phyloP scores from a whole-genome alignment of 2,113 vertebrate species.

The Clarias gariepinus region DNA sequence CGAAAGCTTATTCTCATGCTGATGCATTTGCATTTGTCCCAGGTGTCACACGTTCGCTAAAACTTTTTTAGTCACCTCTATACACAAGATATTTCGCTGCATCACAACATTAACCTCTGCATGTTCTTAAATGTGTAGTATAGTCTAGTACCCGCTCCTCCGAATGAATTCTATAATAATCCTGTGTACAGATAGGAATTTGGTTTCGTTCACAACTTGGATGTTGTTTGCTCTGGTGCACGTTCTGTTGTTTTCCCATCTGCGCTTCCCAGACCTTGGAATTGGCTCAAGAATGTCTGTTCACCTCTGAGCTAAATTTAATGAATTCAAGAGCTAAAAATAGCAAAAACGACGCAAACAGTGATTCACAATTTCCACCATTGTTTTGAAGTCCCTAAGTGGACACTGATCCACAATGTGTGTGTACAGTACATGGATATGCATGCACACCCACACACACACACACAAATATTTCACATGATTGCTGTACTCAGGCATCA shows the following conservation, averaged over 20 bases:
- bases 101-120: neutral
- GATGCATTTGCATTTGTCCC: neutral
- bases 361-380: constrained; percentile 43
- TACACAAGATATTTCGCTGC: neutral
- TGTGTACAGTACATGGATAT: neutral
- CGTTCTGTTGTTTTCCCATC: constrained; percentile 40
- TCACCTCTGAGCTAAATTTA: constrained; percentile 50
- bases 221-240: constrained; percentile 39
- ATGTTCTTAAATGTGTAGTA: neutral
- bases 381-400: constrained; percentile 47
- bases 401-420: constrained; percentile 5
- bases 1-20: neutral
- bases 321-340: constrained; percentile 47
- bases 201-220: constrained; percentile 28
- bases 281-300: constrained; percentile 38
- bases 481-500: neutral
- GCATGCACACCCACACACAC: neutral
- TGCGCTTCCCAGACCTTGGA: constrained; percentile 48
- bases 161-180: neutral
- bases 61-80: neutral
- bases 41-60: neutral
- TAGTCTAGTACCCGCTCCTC: neutral
- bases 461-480: neutral
- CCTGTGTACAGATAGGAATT: neutral
- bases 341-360: constrained; percentile 40